Evolutionary conservation across 64 coral and sea anemone genomes (phyloP), one percentile per base, ranked within the genome.

Genomic region (Orbicella faveolata): DNA sequence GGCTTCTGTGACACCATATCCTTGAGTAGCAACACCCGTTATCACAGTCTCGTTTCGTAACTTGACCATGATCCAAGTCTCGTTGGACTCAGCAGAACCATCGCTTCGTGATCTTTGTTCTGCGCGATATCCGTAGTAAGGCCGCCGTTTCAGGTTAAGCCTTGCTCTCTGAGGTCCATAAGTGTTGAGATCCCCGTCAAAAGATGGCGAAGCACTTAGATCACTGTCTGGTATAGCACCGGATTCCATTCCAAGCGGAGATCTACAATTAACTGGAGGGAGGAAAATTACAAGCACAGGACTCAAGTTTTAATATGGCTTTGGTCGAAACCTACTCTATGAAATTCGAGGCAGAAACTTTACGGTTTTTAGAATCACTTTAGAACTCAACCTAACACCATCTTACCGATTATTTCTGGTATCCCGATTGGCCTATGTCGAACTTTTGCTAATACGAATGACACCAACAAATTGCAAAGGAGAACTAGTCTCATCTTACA

Each of bases 21-120:
- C 90, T 39, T 87, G 90, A 21, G 90, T 92, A 3, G 90, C 34
- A 33, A 92, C 67, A 3, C 90, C 90, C 34, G 90, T 92, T 34
- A 92, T n/a, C 13, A 92, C 26, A 34, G 73, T 86, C 0, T 84
- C 55, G 19, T 87, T 76, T 13, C 73, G 55, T 17, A 92, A 61
- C 9, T 92, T 44, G 11, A 87, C 63, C 20, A n/a, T 68, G 19
- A 92, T 69, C 82, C 83, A 92, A 0, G 74, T 51, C n/a, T 86
- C 64, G 18, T 92, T 68, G 44, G 44, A 48, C 4, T 10, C 21
- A 1, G 6, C 17, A 35, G 61, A 6, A 36, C 13, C 11, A 44
- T 36, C 57, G 12, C 59, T 57, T 70, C 25, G 67, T n/a, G 9
- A n/a, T 25, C n/a, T 25, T 70, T 26, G 67, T 70, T 68, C 19